phyloP scores from a whole-genome alignment of 1,140 invertebrate genomes.

The Tachypleus tridentatus region DNA sequence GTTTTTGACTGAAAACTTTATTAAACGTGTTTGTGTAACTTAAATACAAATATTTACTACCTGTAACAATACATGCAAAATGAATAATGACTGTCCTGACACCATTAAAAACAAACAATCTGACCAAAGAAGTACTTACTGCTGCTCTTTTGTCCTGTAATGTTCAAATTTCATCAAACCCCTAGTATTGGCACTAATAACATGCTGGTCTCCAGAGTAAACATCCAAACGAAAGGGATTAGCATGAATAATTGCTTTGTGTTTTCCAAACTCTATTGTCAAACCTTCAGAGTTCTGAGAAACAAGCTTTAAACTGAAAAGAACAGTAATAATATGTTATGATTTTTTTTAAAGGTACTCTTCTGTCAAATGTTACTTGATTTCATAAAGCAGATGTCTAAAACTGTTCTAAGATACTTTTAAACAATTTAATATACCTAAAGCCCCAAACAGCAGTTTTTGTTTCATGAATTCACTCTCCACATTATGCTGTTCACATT shows the following conservation, averaged over 20 bases:
- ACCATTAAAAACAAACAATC: neutral
- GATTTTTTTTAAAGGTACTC: conserved; percentile 2
- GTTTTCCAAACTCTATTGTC: conserved; percentile 45
- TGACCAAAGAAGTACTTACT: conserved; percentile 32
- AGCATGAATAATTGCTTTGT: conserved; percentile 53
- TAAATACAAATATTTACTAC: too few species aligned
- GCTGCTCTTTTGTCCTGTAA: conserved; percentile 51
- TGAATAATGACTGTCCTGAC: too few species aligned
- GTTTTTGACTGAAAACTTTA: too few species aligned
- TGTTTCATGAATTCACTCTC: too few species aligned
- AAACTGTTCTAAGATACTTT: too few species aligned
- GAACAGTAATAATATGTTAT: conserved; percentile 6
- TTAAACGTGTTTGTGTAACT: too few species aligned
- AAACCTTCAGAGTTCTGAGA: conserved; percentile 38
- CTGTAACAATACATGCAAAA: too few species aligned
- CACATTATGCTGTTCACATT: too few species aligned
- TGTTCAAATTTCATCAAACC: conserved; percentile 89
- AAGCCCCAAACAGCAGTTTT: too few species aligned
- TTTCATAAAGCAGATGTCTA: too few species aligned
- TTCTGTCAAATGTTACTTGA: conserved; percentile 8
- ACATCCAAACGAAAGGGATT: conserved; percentile 78
- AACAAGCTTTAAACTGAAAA: conserved; percentile 17
- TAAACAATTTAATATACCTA: too few species aligned
- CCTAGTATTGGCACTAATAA: conserved; percentile 73
- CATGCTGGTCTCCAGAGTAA: conserved; percentile 54